Evolutionary conservation across 2,797 vertebrate genomes (phyloP).

Genomic region (Podarcis lilfordi): DNA sequence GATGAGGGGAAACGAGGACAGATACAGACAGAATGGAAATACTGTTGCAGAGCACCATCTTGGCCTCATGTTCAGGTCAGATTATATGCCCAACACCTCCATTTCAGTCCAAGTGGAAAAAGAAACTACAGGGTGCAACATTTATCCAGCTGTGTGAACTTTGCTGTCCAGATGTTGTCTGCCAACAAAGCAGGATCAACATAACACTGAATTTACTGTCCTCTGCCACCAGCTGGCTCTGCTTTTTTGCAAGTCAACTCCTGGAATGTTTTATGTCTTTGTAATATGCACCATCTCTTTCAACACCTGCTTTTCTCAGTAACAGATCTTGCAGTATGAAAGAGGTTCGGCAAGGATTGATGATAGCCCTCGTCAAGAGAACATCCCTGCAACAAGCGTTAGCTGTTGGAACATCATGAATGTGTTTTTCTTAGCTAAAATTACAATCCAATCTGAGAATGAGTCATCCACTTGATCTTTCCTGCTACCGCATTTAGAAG

Average conservation of each 20-base stretch:
- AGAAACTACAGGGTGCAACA: slow-evolving; percentile 61
- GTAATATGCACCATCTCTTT: background rate
- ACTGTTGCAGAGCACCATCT: slow-evolving; percentile 28
- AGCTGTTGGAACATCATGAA: background rate
- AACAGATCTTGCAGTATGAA: slow-evolving; percentile 3
- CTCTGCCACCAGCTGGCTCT: slow-evolving; percentile 36
- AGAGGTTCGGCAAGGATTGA: slow-evolving; percentile 6
- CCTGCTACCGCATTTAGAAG: background rate
- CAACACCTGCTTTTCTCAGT: slow-evolving; percentile 19
- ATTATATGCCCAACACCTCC: slow-evolving; percentile 61
- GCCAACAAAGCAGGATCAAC: slow-evolving; percentile 47
- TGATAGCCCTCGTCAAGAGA: slow-evolving; percentile 29
- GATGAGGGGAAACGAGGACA: slow-evolving; percentile 65
- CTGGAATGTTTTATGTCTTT: slow-evolving; percentile 10
- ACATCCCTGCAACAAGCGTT: background rate
- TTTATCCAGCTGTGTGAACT: slow-evolving; percentile 58
- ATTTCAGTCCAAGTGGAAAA: slow-evolving; percentile 54
- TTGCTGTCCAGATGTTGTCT: slow-evolving; percentile 42
- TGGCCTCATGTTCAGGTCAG: slow-evolving; percentile 54
- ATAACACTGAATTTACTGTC: slow-evolving; percentile 52
- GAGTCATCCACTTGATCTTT: background rate
- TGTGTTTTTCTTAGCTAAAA: background rate
- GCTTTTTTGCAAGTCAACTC: slow-evolving; percentile 18
- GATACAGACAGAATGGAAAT: slow-evolving; percentile 57
- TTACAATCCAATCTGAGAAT: slow-evolving; percentile 17